phyloP scores from a whole-genome alignment of 2,797 vertebrate species.

The Arrhamphus sclerolepis region DNA sequence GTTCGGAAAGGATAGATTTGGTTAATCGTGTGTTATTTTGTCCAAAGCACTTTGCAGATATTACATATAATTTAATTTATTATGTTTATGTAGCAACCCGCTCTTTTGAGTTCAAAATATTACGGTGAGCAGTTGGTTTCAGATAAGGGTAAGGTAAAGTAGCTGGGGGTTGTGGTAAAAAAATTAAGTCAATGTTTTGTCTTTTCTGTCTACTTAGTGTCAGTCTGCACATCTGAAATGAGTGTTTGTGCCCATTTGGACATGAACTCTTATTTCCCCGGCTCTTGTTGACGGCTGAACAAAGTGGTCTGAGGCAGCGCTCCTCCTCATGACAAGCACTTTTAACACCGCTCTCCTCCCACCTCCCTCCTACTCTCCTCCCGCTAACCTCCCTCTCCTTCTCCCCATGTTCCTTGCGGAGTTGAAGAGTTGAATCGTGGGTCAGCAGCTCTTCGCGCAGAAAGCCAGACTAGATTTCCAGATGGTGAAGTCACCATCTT shows the following conservation, averaged over 20 bases:
- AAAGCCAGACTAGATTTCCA: slow-evolving; percentile 92
- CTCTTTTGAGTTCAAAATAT: no score
- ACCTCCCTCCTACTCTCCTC: slow-evolving; percentile 21
- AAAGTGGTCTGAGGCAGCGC: slow-evolving; percentile 47
- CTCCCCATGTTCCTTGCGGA: slow-evolving; percentile 45
- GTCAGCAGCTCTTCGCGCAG: slow-evolving; percentile 86
- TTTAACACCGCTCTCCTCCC: slow-evolving; percentile 40
- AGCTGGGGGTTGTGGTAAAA: no score
- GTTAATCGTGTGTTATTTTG: no score
- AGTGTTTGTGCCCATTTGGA: slow-evolving; percentile 2
- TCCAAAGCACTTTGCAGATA: no score
- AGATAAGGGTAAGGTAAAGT: no score
- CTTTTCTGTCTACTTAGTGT: background rate
- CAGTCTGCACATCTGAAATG: background rate
- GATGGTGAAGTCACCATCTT: slow-evolving; percentile 87
- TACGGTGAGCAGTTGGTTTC: no score
- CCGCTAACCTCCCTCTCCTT: slow-evolving; percentile 20
- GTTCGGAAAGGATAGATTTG: no score
- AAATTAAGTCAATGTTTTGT: background rate
- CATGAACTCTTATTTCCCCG: slow-evolving; percentile 19
- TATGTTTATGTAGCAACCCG: no score
- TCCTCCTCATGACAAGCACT: slow-evolving; percentile 54
- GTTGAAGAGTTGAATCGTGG: slow-evolving; percentile 91
- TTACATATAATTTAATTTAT: no score
- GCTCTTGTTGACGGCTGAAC: slow-evolving; percentile 43